phyloP scores from a whole-genome alignment of 2,797 vertebrate genomes.

The Florisuga fusca region DNA sequence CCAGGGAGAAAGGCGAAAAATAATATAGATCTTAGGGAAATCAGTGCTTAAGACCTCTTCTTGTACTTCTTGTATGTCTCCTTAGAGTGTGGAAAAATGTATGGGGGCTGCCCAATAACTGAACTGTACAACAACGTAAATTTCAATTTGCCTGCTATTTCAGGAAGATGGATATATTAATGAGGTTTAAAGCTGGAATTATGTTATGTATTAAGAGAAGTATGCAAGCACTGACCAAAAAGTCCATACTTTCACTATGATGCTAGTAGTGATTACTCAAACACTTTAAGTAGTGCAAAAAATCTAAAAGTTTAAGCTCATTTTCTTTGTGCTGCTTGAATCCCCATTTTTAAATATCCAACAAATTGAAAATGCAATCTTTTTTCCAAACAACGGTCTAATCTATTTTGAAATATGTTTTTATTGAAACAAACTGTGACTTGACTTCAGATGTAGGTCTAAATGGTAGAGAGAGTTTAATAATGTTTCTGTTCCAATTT shows the following conservation, averaged over 20 bases:
- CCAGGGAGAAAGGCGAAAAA: background rate
- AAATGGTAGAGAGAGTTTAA: background rate
- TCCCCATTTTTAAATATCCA: background rate
- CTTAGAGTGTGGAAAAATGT: background rate
- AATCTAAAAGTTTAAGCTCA: background rate
- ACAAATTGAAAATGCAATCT: background rate
- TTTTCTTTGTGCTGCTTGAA: background rate
- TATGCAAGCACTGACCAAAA: background rate
- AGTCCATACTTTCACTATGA: background rate
- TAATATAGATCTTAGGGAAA: accelerated
- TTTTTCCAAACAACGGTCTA: background rate
- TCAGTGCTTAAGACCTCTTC: background rate
- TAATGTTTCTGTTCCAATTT: background rate
- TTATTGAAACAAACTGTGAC: background rate
- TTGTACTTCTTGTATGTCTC: background rate
- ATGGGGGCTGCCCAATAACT: background rate
- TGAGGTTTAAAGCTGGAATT: background rate
- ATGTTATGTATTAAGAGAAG: background rate
- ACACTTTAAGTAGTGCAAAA: background rate
- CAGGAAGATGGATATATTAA: background rate
- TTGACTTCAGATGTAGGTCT: background rate
- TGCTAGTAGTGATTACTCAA: background rate
- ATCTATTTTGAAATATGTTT: background rate
- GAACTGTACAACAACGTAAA: background rate
- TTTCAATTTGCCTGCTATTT: background rate